phyloP scores from a whole-genome alignment of 2,113 vertebrate genomes.

The Motacilla tschutschensis region DNA sequence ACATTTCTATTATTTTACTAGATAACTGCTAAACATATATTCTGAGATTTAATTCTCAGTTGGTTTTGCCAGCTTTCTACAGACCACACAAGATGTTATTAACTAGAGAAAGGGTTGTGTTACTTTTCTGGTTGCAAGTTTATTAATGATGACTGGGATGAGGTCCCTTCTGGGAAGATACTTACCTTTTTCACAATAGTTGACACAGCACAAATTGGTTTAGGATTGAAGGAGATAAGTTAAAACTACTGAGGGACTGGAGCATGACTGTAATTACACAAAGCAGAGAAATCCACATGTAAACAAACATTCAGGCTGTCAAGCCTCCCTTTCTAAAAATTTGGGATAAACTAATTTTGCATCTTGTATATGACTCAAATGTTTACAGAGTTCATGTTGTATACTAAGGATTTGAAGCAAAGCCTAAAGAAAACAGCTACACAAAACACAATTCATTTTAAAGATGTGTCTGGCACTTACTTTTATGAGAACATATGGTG shows the following conservation, averaged over 20 bases:
- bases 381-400: conserved; percentile 6
- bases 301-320: neutral
- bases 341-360: neutral
- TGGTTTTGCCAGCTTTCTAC: neutral
- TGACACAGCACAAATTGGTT: neutral
- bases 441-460: conserved; percentile 1
- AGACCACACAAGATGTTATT: conserved; percentile 6
- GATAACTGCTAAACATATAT: neutral
- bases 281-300: neutral
- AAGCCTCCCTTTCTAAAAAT: conserved; percentile 5
- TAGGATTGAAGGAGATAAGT: neutral
- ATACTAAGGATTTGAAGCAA: neutral
- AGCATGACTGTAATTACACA: neutral
- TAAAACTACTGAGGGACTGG: neutral
- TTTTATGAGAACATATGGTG: conserved; percentile 42
- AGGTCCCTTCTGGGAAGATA: neutral
- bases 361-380: neutral
- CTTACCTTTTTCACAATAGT: neutral
- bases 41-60: neutral
- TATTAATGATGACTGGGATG: neutral
- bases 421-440: neutral
- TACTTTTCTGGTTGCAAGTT: neutral
- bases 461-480: neutral
- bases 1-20: neutral
- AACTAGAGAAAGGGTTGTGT: neutral